Base-by-base conservation (phyloP, 2,888 invertebrate genomes). In the Altica lythri region DNA sequence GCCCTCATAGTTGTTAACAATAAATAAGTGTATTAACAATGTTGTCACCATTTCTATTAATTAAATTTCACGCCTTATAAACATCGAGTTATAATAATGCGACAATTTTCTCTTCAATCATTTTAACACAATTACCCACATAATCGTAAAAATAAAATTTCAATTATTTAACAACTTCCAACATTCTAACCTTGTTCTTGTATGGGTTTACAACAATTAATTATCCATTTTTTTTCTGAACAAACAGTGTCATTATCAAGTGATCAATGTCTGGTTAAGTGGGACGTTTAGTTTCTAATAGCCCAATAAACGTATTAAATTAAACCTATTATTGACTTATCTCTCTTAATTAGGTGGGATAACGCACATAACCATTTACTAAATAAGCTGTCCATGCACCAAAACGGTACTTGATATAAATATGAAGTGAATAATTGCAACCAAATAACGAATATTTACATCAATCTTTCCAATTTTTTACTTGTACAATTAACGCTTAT, bases 241-340 rank as follows among this genome's bases (percentile, higher is more conserved):
- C 37, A 50, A 51, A 49, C 37, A 45, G 43, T 45, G 44, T 51
- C 55, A 35, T 55, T 55, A 37, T 19, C 32, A 47, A 38, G 19
- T 53, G 19, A 55, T 51, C 51, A 46, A 46, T 42, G 50, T 50
- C 37, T 40, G 18, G 40, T 40, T 48, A 57, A 57, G 48, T 59
- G 53, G 55, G 38, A 47, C 59, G 44, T 50, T 53, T 38, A 22
- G 47, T 55, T 55, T 57, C 57, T 57, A 57, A 50, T 54, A 18
- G 48, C 42, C 43, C 42, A 22, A 57, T 50, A 53, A 57, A 54
- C 29, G 43, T 48, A 40, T 53, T 53, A 29, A 48, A 44, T 45
- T 45, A n/a, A n/a, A n/a, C n/a, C n/a, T n/a, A n/a, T n/a, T n/a
- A n/a, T n/a, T n/a, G n/a, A n/a, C n/a, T n/a, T n/a, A n/a, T n/a